Conservation (phyloP, 1,140 invertebrate species). For the Mycetomoellerius zeteki region DNA sequence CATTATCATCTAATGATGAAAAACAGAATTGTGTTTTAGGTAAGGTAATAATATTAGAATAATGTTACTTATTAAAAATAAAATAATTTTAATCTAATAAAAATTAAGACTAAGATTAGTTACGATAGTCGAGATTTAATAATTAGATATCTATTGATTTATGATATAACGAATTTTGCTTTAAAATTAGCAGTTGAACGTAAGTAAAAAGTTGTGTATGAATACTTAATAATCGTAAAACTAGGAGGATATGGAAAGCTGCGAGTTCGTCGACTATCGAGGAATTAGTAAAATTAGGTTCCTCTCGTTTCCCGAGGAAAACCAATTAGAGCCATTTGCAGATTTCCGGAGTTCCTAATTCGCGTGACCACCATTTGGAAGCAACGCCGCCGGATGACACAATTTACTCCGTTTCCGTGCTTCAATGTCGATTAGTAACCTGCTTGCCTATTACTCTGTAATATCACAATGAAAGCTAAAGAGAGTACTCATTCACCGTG, state of each 20-base stretch:
- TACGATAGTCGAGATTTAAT: not conserved
- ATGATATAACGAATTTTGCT: not conserved
- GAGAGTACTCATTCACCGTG: conserved; percentile 26
- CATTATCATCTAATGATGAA: not conserved
- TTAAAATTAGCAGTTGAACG: not conserved
- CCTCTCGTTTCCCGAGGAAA: conserved; percentile 74
- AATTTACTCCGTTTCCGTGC: conserved; percentile 64
- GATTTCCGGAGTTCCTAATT: conserved; percentile 79
- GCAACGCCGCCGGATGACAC: conserved; percentile 72
- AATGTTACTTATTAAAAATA: not conserved
- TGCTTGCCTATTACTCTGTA: conserved; percentile 51
- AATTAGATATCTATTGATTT: not conserved
- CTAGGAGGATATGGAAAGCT: not conserved
- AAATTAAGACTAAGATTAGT: not conserved
- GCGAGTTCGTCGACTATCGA: conserved; percentile 54
- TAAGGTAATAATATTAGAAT: not conserved
- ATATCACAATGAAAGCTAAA: conserved; percentile 30
- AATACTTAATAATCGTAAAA: conserved; percentile 6
- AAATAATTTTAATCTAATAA: not conserved
- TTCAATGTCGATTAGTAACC: conserved; percentile 63
- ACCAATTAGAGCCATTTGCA: conserved; percentile 78
- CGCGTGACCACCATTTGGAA: conserved; percentile 66
- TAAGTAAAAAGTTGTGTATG: conserved; percentile 28
- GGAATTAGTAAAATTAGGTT: conserved; percentile 81
- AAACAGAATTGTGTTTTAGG: not conserved